These are phyloP conservation scores for Horisme vitalbata DNA, from an alignment of 2,888 invertebrate genomes.

Conservation along the genomic window DNA sequence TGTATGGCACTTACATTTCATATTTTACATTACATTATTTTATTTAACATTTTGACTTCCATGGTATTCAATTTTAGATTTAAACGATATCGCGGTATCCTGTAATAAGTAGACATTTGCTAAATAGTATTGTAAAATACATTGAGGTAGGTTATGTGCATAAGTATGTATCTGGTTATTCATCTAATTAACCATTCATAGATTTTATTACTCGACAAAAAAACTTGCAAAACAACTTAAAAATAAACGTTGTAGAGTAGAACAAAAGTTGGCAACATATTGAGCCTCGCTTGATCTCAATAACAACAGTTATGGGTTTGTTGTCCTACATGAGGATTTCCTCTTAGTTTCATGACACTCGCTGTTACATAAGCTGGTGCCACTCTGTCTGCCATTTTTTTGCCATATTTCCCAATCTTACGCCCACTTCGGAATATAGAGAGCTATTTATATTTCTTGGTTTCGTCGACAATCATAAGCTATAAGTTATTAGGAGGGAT, in stretches of 20 bases:
- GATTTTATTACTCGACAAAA: too few species aligned
- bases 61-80: too few species aligned
- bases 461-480: conserved; percentile 3
- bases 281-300: conserved; percentile 35
- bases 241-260: too few species aligned
- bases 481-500: background rate
- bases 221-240: conserved; percentile 14
- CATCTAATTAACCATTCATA: too few species aligned
- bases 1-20: too few species aligned
- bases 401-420: conserved; percentile 36
- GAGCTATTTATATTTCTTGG: conserved; percentile 12
- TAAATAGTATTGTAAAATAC: too few species aligned
- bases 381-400: conserved; percentile 54
- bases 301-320: conserved; percentile 50
- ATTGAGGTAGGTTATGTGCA: too few species aligned
- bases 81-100: too few species aligned
- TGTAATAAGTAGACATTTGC: too few species aligned
- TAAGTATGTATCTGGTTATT: too few species aligned
- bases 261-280: conserved; percentile 37
- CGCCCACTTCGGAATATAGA: conserved; percentile 33
- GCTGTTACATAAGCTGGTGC: conserved; percentile 54
- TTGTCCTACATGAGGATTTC: conserved; percentile 50
- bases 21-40: too few species aligned
- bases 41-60: too few species aligned
- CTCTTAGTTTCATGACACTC: conserved; percentile 34